phyloP scores from a whole-genome alignment of 2,113 vertebrate species.

The Cygnus atratus region DNA sequence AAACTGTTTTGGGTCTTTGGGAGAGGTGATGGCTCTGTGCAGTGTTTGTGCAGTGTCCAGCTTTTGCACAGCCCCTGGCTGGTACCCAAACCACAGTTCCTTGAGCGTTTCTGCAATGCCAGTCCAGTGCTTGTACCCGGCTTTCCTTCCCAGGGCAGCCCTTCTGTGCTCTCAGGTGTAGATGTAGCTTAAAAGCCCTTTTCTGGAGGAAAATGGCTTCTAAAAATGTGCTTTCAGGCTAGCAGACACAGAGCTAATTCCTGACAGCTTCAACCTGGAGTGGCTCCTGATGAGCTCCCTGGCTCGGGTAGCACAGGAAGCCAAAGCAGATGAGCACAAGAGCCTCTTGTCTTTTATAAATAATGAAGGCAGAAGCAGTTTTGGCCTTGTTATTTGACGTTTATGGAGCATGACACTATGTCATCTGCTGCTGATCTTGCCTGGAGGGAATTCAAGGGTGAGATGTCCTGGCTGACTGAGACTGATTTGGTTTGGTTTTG shows the following conservation, averaged over 20 bases:
- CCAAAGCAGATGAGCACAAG: background rate
- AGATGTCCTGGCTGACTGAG: background rate
- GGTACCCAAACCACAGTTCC: background rate
- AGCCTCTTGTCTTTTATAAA: background rate
- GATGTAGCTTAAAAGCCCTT: background rate
- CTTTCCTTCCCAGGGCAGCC: background rate
- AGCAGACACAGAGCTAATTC: background rate
- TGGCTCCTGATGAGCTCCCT: background rate
- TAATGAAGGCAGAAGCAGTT: background rate
- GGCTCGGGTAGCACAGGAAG: background rate
- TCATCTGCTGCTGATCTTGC: conserved; percentile 13
- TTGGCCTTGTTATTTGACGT: background rate
- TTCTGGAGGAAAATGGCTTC: background rate
- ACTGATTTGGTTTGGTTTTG: background rate
- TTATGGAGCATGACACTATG: background rate
- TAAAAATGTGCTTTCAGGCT: background rate
- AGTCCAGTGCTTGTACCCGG: too few relatives aligned
- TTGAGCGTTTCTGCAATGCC: background rate
- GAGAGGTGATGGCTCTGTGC: background rate
- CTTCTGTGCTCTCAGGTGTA: background rate
- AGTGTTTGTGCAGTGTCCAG: too few relatives aligned
- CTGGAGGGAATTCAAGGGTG: conserved; percentile 36
- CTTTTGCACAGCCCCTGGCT: background rate
- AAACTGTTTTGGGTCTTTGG: background rate
- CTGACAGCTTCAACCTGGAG: background rate